Percentiles rank a stretch among this genome's conserved stretches.
phyloP scores from a whole-genome alignment of 2,888 invertebrate genomes.

The Parnassius smintheus region DNA sequence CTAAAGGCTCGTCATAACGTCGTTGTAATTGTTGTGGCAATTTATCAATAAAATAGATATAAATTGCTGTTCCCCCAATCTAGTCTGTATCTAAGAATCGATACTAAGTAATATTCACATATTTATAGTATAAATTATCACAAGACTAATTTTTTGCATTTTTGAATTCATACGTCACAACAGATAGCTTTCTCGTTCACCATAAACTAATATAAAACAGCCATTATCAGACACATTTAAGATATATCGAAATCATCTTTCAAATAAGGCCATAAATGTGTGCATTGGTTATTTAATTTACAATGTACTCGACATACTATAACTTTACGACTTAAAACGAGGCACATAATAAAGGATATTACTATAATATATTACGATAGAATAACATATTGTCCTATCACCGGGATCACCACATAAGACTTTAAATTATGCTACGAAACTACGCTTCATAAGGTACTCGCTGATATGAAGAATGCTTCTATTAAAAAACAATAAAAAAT shows the following conservation, averaged over 20 bases:
- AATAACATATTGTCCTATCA: slow-evolving; percentile 65
- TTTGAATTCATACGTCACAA: slow-evolving; percentile 80
- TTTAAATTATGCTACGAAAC: slow-evolving; percentile 22
- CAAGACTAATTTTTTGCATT: slow-evolving; percentile 70
- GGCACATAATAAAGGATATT: slow-evolving; percentile 50
- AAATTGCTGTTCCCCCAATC: too few species aligned
- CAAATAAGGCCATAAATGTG: slow-evolving; percentile 71
- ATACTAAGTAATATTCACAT: slow-evolving; percentile 40
- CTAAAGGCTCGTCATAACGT: too few species aligned
- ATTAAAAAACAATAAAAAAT: slow-evolving; percentile 26
- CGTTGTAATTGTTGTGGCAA: too few species aligned
- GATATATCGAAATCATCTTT: slow-evolving; percentile 46
- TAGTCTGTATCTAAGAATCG: too few species aligned
- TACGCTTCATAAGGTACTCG: slow-evolving; percentile 52
- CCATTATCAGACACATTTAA: slow-evolving; percentile 56
- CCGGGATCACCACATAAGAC: slow-evolving; percentile 43
- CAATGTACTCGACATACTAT: slow-evolving; percentile 45
- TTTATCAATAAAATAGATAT: too few species aligned
- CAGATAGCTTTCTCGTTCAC: slow-evolving; percentile 57
- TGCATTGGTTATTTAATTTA: slow-evolving; percentile 48
- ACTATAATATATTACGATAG: slow-evolving; percentile 37
- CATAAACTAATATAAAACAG: slow-evolving; percentile 71
- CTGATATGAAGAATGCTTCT: slow-evolving; percentile 56
- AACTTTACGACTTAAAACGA: slow-evolving; percentile 42
- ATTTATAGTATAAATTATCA: slow-evolving; percentile 77